A percentile compares a stretch with the other conserved stretches of the same genome.
Evolutionary conservation across 2,797 vertebrate genomes (phyloP).

Genomic region (Poliocrania exsul): DNA sequence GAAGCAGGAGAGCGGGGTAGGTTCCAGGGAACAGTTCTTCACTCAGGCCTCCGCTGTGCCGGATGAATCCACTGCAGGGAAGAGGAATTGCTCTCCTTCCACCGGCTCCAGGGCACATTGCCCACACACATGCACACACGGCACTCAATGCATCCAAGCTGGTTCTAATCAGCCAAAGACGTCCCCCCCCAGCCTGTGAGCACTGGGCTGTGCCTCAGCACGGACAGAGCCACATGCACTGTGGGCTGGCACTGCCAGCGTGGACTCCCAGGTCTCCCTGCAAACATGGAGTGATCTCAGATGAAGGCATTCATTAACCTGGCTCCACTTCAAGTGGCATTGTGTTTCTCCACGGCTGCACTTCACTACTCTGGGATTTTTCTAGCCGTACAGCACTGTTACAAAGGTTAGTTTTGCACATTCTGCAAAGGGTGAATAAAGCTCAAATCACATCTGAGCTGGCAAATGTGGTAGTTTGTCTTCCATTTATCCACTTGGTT

Average conservation of each 20-base stretch:
- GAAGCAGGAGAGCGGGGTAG: constrained; percentile 33
- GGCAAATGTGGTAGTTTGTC: neutral
- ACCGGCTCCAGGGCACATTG: neutral
- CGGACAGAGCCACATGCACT: neutral
- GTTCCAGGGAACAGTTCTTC: constrained; percentile 48
- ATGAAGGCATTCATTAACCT: neutral
- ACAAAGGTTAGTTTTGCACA: neutral
- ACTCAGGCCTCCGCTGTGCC: neutral
- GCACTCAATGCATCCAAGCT: neutral
- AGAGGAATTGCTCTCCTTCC: constrained; percentile 15
- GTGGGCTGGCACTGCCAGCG: neutral
- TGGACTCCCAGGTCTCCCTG: neutral
- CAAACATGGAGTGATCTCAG: neutral
- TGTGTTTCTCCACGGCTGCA: neutral
- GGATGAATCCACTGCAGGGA: constrained; percentile 31
- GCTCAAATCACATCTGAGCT: neutral
- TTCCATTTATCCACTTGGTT: neutral
- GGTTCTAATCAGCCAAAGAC: neutral
- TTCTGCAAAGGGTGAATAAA: neutral
- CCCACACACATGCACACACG: neutral
- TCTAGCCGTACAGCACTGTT: neutral
- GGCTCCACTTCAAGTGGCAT: neutral
- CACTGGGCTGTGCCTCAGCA: neutral
- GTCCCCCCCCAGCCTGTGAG: neutral
- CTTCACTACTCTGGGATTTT: neutral